Evolutionary conservation across 2,797 vertebrate species (phyloP).

Genomic region (Uromys caudimaculatus): DNA sequence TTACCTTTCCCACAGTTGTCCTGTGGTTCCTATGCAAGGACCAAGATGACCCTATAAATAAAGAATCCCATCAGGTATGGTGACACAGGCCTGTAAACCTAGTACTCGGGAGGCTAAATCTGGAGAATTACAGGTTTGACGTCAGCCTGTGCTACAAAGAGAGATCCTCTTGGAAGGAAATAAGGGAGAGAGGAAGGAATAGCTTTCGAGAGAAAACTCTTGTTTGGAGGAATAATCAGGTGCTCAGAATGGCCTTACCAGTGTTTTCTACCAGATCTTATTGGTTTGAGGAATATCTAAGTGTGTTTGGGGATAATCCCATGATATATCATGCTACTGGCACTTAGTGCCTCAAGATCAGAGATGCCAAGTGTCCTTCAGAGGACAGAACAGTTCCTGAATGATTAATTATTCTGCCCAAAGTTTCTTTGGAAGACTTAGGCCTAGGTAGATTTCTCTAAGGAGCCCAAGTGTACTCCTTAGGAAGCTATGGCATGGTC

Average conservation of each 20-base stretch:
- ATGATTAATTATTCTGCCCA: not conserved
- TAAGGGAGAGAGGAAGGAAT: not conserved
- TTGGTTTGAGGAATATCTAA: not conserved
- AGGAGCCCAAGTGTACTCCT: not conserved
- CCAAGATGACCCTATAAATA: not conserved
- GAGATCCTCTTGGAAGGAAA: not conserved
- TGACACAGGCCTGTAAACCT: not conserved
- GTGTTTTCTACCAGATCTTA: not conserved
- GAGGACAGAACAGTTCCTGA: not conserved
- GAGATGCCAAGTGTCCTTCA: not conserved
- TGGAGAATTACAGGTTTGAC: not conserved
- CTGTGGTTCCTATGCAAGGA: not conserved
- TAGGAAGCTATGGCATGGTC: not conserved
- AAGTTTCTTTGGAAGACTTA: slow-evolving; percentile 28
- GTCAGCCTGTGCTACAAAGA: not conserved
- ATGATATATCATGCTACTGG: not conserved
- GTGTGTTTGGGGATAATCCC: not conserved
- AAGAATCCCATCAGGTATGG: not conserved
- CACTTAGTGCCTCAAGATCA: slow-evolving; percentile 20
- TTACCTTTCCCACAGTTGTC: not conserved
- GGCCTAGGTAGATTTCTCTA: not conserved
- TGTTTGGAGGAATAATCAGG: not conserved
- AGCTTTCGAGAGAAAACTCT: not conserved
- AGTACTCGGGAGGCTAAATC: not conserved
- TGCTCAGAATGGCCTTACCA: slow-evolving; percentile 4